Conservation (phyloP, 2,888 invertebrate species). For the Trilocha varians region DNA sequence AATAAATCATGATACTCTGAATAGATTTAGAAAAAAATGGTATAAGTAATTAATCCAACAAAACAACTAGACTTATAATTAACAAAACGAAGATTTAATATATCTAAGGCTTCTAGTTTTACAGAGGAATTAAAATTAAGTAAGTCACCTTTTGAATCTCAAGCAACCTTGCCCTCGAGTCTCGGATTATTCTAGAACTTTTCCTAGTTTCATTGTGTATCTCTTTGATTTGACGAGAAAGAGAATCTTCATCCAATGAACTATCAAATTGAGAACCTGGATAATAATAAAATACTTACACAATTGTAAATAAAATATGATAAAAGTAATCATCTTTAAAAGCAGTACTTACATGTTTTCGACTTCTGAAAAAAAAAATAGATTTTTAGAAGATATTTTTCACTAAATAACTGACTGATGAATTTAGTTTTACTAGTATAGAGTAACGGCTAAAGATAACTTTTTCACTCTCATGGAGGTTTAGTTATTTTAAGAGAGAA, state of each 20-base stretch:
- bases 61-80: too few relatives aligned
- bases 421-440: too few relatives aligned
- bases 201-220: constrained; percentile 48
- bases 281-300: background rate
- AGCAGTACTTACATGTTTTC: constrained; percentile 28
- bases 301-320: background rate
- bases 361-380: constrained; percentile 36
- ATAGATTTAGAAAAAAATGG: too few relatives aligned
- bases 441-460: too few relatives aligned
- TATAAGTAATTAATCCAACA: too few relatives aligned
- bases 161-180: constrained; percentile 42
- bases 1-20: too few relatives aligned
- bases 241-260: constrained; percentile 30
- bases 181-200: constrained; percentile 46
- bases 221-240: constrained; percentile 42
- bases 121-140: background rate
- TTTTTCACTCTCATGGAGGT: too few relatives aligned
- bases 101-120: too few relatives aligned
- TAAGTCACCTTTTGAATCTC: constrained; percentile 40
- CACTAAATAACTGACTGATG: too few relatives aligned
- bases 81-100: too few relatives aligned
- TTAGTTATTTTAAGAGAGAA: too few relatives aligned
- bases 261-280: constrained; percentile 21
- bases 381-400: too few relatives aligned
- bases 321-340: background rate